Conservation (phyloP, 2,888 invertebrate species). For the Catocala fraxini region DNA sequence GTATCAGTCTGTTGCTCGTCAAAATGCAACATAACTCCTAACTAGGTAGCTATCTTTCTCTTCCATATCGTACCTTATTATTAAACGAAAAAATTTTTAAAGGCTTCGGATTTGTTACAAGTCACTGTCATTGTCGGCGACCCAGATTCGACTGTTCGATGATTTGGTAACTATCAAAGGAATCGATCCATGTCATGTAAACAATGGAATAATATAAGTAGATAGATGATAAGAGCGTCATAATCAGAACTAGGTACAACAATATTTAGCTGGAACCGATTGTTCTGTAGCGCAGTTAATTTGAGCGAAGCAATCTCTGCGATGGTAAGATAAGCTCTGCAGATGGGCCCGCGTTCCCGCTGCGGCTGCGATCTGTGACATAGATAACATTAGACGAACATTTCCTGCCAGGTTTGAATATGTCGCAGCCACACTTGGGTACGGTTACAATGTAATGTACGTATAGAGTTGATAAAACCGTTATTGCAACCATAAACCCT, state of each 20-base stretch:
- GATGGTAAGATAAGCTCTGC: conserved; percentile 65
- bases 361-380: conserved; percentile 71
- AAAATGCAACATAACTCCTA: conserved; percentile 13
- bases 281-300: conserved; percentile 68
- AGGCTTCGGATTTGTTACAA: conserved; percentile 53
- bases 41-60: conserved; percentile 26
- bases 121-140: conserved; percentile 56
- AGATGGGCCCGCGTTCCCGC: conserved; percentile 65
- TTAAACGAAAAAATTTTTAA: conserved; percentile 32
- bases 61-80: conserved; percentile 27
- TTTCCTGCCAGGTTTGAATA: conserved; percentile 66
- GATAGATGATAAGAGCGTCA: conserved; percentile 55
- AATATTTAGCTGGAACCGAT: conserved; percentile 60
- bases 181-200: conserved; percentile 63
- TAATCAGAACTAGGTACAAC: conserved; percentile 56
- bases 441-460: conserved; percentile 45
- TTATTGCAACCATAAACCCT: conserved; percentile 39
- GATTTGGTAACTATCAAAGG: conserved; percentile 62
- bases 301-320: conserved; percentile 60
- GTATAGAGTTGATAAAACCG: conserved; percentile 38
- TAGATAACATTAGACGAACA: conserved; percentile 70
- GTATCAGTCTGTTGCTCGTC: conserved; percentile 20
- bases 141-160: conserved; percentile 60
- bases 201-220: conserved; percentile 61
- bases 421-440: conserved; percentile 47